Evolutionary conservation across 2,888 invertebrate species (phyloP).

Genomic region (Leistus spinibarbis): DNA sequence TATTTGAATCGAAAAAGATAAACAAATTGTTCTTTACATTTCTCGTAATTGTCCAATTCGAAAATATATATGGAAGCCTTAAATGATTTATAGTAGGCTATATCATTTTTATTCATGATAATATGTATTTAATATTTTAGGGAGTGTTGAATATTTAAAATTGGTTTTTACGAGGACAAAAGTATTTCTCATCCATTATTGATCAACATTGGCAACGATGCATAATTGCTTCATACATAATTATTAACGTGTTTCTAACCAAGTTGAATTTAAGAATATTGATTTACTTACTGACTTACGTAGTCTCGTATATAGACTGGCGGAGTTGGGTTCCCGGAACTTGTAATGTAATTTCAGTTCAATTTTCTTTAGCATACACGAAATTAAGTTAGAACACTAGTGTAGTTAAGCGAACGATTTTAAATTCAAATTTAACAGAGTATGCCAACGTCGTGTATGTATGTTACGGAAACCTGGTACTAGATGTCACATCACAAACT

Average conservation of each 20-base stretch:
- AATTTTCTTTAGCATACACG: slow-evolving; percentile 27
- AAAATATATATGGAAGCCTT: too few relatives aligned
- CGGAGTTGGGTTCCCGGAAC: slow-evolving; percentile 14
- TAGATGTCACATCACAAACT: background rate
- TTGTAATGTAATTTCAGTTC: slow-evolving; percentile 33
- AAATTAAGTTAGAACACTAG: slow-evolving; percentile 33
- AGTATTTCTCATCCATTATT: background rate
- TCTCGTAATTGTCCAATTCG: too few relatives aligned
- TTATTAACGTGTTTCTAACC: slow-evolving; percentile 13
- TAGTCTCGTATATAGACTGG: background rate
- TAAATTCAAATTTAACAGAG: background rate
- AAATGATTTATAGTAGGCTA: too few relatives aligned
- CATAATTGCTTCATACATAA: slow-evolving; percentile 16
- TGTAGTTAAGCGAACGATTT: slow-evolving; percentile 17
- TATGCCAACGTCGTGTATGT: background rate
- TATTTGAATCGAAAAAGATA: too few relatives aligned
- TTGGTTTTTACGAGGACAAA: background rate
- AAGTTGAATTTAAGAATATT: slow-evolving; percentile 29
- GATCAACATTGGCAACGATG: background rate
- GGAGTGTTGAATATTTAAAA: background rate
- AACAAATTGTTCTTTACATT: too few relatives aligned
- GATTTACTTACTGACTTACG: slow-evolving; percentile 9
- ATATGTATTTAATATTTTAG: background rate
- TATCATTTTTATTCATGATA: too few relatives aligned
- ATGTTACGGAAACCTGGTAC: background rate